Base-by-base conservation (phyloP, 2,797 vertebrate genomes). In the Moxostoma hubbsi region DNA sequence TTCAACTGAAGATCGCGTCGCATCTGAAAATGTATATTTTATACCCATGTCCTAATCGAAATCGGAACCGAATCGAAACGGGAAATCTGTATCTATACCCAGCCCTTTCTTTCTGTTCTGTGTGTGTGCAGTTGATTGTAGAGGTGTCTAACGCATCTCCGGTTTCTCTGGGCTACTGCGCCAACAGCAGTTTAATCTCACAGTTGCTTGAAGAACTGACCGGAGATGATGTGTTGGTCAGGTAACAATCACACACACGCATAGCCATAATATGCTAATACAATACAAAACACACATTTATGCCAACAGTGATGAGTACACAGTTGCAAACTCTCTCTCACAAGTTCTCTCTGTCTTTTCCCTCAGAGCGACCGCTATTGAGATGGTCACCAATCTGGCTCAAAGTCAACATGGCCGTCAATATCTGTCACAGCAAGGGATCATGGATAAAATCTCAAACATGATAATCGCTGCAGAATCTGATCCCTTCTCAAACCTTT, bases 401-500 rank as follows among this genome's bases (percentile, higher is more conserved):
- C 89, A 90, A 54, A 95, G 92, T 64, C 91, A 92, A 0, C 97
- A 99, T 2, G 96, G 97, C 1, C 92, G 96, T 0, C 96, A 95
- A 83, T 96, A 95, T 86, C 92, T 99, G 76, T 90, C 95, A 49
- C 95, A 96, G 62, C 96, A 98, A 81, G 97, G 98, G 24, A 88
- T 96, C 67, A 96, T 96, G 24, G 95, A 98, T 73, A 96, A 93
- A 85, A 94, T 98, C 86, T 96, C 97, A 5, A 98, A 98, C 89
- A 97, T 99, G 93, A 97, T 99, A 51, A 89, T 94, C n/a, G 96
- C 94, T 2, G 96, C 97, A 0, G 95, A 98, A 16, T 93, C 94
- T 0, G 98, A 99, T 85, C 93, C 97, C 3, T 95, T 99, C 77
- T 97, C 96, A n/a, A 91, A 93, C 77, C 95, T 99, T 83, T 99